Conservation (phyloP, 2,888 invertebrate genomes). For the Dascillus cervinus region DNA sequence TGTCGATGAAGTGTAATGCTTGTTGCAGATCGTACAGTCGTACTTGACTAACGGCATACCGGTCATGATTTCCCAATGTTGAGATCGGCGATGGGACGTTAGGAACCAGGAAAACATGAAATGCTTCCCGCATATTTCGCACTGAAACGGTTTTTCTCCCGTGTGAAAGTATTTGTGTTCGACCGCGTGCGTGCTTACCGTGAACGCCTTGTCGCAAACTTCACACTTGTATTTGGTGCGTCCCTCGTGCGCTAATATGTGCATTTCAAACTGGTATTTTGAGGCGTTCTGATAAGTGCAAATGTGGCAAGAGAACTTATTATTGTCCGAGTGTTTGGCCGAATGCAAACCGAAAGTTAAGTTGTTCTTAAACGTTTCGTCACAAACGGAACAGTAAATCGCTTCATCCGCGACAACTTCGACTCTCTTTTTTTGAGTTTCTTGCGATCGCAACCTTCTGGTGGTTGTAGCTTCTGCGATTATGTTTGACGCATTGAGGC, state of each 20-base stretch:
- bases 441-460: no score
- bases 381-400: no score
- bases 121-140: constrained; percentile 45
- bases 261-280: no score
- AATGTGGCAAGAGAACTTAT: no score
- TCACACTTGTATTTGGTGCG: constrained; percentile 3
- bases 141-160: constrained; percentile 42
- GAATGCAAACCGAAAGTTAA: no score
- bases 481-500: no score
- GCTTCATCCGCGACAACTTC: no score
- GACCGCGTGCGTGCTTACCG: background rate
- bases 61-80: constrained; percentile 7
- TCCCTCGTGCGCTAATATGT: constrained; percentile 4
- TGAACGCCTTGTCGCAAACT: constrained; percentile 3
- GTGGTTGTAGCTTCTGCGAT: no score
- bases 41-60: constrained; percentile 5
- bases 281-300: no score
- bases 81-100: constrained; percentile 6
- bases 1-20: constrained; percentile 4
- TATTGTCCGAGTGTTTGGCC: no score
- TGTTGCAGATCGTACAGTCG: constrained; percentile 12
- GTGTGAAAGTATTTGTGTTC: constrained; percentile 20
- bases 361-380: no score
- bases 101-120: constrained; percentile 30
- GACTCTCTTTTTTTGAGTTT: no score